phyloP scores from a whole-genome alignment of 2,113 vertebrate genomes.

The Paracyprichromis sp. region DNA sequence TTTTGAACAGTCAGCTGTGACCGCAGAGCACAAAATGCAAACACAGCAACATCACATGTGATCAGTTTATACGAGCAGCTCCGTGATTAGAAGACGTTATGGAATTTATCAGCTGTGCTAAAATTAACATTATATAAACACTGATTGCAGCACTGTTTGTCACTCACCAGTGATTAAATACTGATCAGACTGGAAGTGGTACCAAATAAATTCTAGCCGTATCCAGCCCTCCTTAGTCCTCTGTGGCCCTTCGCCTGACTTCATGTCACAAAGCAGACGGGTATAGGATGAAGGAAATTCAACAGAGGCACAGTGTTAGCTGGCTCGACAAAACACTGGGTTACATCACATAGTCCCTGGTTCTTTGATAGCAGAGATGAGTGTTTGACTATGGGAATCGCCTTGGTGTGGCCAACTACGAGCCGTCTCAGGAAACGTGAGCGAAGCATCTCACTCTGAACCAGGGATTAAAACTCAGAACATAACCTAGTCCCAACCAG shows the following conservation, averaged over 20 bases:
- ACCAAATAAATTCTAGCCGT: background rate
- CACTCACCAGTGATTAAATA: background rate
- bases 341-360: background rate
- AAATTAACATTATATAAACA: background rate
- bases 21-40: background rate
- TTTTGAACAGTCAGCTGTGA: background rate
- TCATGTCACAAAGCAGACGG: background rate
- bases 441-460: background rate
- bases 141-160: background rate
- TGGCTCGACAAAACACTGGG: background rate
- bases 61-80: background rate
- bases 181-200: background rate
- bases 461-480: background rate
- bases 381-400: background rate
- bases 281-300: background rate
- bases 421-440: background rate
- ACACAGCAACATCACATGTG: background rate
- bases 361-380: background rate
- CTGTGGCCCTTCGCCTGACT: background rate
- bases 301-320: background rate
- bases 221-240: background rate
- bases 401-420: background rate
- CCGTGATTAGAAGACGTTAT: background rate
- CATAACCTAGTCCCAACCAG: background rate
- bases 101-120: background rate